Base-by-base conservation (phyloP, 2,797 vertebrate species). In the Loris lydekkerianus region DNA sequence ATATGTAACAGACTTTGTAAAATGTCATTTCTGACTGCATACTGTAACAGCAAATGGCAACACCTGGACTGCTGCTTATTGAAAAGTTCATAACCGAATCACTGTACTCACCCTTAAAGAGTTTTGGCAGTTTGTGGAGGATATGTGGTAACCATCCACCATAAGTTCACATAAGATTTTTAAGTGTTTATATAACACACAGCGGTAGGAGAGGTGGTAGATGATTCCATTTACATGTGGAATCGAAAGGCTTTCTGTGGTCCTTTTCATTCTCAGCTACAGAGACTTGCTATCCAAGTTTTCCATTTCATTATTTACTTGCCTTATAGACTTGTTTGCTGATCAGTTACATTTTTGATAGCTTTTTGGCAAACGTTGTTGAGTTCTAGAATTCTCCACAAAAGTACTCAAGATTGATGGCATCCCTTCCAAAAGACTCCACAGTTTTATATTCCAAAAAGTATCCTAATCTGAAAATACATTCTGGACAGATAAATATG, bases 311-410 rank as follows among this genome's bases (percentile, higher is more conserved):
- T 61, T 83, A 77, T 21, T 75, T 40, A 85, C 61, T 84, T 83
- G 23, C 20, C 23, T 72, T 78, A 49, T 49, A 77, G 29, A 95
- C 31, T 75, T 40, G 13, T 87, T 18, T 92, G n/a, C 31, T 80
- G n/a, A 72, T 82, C 7, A 77, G 1, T 87, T 73, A 76, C 7
- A 75, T 0, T 3, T 81, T 60, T 69, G 15, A 95, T 10, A 11
- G 3, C n/a, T 78, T 81, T 58, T 89, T 61, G 46, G 21, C 67
- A 95, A 53, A 63, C 94, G 25, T 65, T 46, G 34, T 80, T 69
- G 72, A 76, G 58, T 76, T 95, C 91, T 65, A 91, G 31, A 84
- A 78, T 93, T 95, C 43, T 84, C 11, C 77, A 91, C 14, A 20
- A 37, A 94, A 69, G 25, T 56, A 29, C 13, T 34, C 5, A 89